Evolutionary conservation across 2,113 vertebrate genomes (phyloP).

Genomic region (Melanostigma gelatinosum): DNA sequence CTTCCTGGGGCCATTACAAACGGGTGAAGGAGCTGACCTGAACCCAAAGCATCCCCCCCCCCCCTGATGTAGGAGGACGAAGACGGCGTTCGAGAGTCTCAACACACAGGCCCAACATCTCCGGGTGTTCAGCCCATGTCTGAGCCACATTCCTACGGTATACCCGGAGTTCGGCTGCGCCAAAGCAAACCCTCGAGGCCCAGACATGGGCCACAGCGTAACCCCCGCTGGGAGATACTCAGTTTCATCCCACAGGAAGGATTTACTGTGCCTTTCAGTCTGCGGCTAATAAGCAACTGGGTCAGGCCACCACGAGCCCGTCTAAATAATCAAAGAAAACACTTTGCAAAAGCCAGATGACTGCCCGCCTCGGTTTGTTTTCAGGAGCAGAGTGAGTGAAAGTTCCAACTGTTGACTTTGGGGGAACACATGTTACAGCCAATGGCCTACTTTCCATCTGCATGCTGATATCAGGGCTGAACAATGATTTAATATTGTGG

Average conservation of each 20-base stretch:
- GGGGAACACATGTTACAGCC: conserved; percentile 38
- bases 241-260: conserved; percentile 75
- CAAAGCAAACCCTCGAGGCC: conserved; percentile 73
- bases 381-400: conserved; percentile 44
- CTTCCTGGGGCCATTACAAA: conserved; percentile 67
- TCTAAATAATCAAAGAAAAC: conserved; percentile 72
- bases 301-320: conserved; percentile 66
- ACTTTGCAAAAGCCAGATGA: conserved; percentile 48
- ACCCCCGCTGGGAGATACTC: conserved; percentile 75
- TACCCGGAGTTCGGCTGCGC: conserved; percentile 48
- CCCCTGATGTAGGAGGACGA: conserved; percentile 21
- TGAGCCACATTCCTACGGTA: conserved; percentile 60
- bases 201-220: conserved; percentile 62
- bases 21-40: conserved; percentile 47
- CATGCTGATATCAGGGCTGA: conserved; percentile 21
- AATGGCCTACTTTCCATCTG: conserved; percentile 43
- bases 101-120: conserved; percentile 29
- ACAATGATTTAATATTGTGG: background rate
- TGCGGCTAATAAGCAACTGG: conserved; percentile 68
- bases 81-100: background rate
- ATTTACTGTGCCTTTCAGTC: conserved; percentile 68
- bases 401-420: conserved; percentile 62
- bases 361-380: conserved; percentile 42
- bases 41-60: conserved; percentile 14
- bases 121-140: conserved; percentile 29